Evolutionary conservation across 2,113 vertebrate species (phyloP), one percentile per base, ranked within the genome.

Genomic region (Conger conger): DNA sequence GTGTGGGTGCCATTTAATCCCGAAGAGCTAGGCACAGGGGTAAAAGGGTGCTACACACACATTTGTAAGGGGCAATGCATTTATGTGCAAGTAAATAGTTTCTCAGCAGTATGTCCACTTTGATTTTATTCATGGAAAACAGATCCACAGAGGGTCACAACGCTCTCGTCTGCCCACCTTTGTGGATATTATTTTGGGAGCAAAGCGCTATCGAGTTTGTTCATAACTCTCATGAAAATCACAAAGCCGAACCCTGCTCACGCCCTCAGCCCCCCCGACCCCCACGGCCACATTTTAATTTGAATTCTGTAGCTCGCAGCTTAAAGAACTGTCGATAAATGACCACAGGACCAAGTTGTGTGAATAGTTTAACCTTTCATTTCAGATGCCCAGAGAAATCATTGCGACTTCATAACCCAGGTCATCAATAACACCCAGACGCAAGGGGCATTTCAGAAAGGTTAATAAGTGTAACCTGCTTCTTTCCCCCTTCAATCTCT

Each of bases 311-410:
- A 73, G 73, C 76, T 36, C 77, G 60, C 86, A 82, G 88, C 89
- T 89, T 87, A 84, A 85, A 79, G 79, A 86, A 81, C 82, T 88
- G 90, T 89, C 89, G 77, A 94, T 93, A 91, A 90, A 85, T 78
- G 83, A 91, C 92, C 89, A 77, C 57, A 81, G 54, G 50, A 90
- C 90, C 91, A 92, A 94, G 93, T 93, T 92, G 94, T 92, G 90
- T 87, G 90, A 92, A 92, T 93, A 89, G 87, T 92, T 92, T 94
- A 93, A 94, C 93, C 93, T 94, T 94, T 95, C 88, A 86, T 93
- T 90, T 90, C 68, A 89, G 91, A 91, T 91, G 91, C 88, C 89
- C 79, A 78, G 91, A 92, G 92, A 92, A 94, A 93, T 94, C 87
- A 91, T 86, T 89, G 86, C 88, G 91, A 92, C 91, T 93, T 90